These are phyloP conservation scores for Anser cygnoides DNA, from an alignment of 2,113 vertebrate genomes.

Conservation along the genomic window DNA sequence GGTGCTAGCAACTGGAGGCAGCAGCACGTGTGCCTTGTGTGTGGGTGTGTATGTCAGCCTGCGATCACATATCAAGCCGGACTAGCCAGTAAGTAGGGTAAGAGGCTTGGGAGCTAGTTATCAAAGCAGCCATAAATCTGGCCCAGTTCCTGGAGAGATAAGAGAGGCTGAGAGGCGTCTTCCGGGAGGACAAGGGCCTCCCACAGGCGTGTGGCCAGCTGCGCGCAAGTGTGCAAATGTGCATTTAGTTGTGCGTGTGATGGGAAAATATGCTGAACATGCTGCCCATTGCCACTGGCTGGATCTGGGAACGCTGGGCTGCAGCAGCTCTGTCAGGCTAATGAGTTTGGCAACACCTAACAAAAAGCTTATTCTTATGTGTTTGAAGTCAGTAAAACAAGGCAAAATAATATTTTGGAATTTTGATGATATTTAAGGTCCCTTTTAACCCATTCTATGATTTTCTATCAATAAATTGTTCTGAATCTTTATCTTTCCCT, in stretches of 20 bases:
- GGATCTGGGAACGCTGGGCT: background rate
- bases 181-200: background rate
- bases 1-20: background rate
- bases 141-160: background rate
- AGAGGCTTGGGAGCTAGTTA: background rate
- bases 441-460: no score
- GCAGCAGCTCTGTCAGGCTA: background rate
- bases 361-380: background rate
- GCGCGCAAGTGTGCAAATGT: rapidly evolving
- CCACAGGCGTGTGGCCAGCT: no score
- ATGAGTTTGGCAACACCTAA: background rate
- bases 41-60: background rate
- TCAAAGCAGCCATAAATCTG: background rate
- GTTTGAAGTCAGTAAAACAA: background rate
- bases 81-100: background rate
- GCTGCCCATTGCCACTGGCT: rapidly evolving
- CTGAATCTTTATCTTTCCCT: background rate
- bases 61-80: background rate
- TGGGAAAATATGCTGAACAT: background rate
- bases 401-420: background rate
- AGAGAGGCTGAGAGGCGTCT: background rate
- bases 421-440: no score
- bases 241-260: background rate
- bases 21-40: background rate
- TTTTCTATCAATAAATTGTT: background rate